These are phyloP conservation scores for Torymus auratus DNA, from an alignment of 2,888 invertebrate species.

Conservation along the genomic window DNA sequence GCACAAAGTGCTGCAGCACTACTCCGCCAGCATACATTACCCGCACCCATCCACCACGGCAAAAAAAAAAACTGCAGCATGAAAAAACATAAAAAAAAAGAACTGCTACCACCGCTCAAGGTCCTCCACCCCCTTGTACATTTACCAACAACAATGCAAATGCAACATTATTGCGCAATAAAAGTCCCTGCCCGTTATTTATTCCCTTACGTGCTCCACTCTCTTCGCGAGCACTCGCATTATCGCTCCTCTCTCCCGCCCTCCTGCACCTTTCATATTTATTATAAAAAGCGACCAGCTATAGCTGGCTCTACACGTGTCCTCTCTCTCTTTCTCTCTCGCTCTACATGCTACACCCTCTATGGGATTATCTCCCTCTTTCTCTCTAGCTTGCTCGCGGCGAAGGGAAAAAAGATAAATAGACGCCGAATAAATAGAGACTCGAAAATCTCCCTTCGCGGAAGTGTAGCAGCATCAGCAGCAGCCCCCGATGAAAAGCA, in stretches of 20 bases:
- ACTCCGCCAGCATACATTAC: too few relatives aligned
- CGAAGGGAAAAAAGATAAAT: slow-evolving; percentile 36
- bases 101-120: not conserved
- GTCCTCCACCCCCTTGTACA: not conserved
- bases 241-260: slow-evolving; percentile 39
- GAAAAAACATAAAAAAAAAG: too few relatives aligned
- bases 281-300: slow-evolving; percentile 19
- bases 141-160: slow-evolving; percentile 36
- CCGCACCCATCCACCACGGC: too few relatives aligned
- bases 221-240: not conserved
- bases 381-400: slow-evolving; percentile 9
- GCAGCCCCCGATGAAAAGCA: too few relatives aligned
- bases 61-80: too few relatives aligned
- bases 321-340: slow-evolving; percentile 15
- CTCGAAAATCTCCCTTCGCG: slow-evolving; percentile 38
- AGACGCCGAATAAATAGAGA: slow-evolving; percentile 3
- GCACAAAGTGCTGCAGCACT: too few relatives aligned
- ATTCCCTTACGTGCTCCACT: not conserved
- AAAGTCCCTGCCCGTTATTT: slow-evolving; percentile 40
- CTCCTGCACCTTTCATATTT: not conserved
- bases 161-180: slow-evolving; percentile 40
- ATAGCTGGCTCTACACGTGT: slow-evolving; percentile 12
- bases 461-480: slow-evolving; percentile 5
- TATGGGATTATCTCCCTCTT: slow-evolving; percentile 28
- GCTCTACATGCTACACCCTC: slow-evolving; percentile 15